Conservation (phyloP, 2,113 vertebrate species). For the Arvicanthis niloticus region DNA sequence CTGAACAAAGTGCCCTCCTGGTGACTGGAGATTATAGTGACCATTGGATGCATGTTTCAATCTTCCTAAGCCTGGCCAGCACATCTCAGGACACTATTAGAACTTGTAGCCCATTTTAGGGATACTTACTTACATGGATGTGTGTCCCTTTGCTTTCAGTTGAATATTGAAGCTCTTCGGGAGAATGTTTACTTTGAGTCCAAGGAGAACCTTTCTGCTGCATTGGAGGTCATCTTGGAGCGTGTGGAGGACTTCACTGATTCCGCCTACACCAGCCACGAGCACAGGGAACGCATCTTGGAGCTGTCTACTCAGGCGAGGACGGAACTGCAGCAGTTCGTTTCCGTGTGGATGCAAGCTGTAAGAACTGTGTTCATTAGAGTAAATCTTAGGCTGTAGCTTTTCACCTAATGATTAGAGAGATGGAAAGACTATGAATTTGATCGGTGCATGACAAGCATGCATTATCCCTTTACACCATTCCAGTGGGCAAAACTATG, state of each 20-base stretch:
- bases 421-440: not conserved
- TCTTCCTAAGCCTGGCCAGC: not conserved
- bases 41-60: not conserved
- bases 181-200: slow-evolving; percentile 92
- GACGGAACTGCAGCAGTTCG: slow-evolving; percentile 94
- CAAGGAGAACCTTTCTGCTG: slow-evolving; percentile 90
- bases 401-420: not conserved
- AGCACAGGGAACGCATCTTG: slow-evolving; percentile 96
- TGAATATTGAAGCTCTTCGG: slow-evolving; percentile 93
- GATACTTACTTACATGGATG: slow-evolving; percentile 13
- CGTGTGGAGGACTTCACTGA: slow-evolving; percentile 98
- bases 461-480: not conserved
- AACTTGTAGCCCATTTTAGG: not conserved
- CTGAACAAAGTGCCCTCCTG: not conserved
- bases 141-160: slow-evolving; percentile 83
- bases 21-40: not conserved
- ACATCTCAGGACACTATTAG: not conserved
- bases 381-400: slow-evolving; percentile 73
- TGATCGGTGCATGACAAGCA: not conserved
- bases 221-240: slow-evolving; percentile 94
- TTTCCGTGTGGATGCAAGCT: slow-evolving; percentile 93
- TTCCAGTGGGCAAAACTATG: not conserved
- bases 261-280: slow-evolving; percentile 97
- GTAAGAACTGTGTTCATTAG: slow-evolving; percentile 89
- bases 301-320: slow-evolving; percentile 92